Base-by-base conservation (phyloP, 2,797 vertebrate species). In the Tachyglossus aculeatus region DNA sequence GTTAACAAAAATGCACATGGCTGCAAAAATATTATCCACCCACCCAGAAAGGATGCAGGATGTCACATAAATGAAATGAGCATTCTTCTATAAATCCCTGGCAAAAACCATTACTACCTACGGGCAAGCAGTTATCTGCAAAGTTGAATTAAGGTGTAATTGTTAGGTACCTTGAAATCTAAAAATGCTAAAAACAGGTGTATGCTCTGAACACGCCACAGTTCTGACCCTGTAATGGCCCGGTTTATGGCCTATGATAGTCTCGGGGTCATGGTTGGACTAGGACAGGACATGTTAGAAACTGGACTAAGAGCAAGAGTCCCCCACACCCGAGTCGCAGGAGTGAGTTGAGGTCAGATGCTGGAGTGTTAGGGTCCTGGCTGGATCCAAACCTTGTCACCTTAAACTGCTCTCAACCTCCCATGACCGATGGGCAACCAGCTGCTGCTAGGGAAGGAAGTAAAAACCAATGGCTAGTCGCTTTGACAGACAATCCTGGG, bases 401-500 rank as follows among this genome's bases (percentile, higher is more conserved):
- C 34, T 48, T 24, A 18, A 19, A 40, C 36, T 8, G 34, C 25
- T 65, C 32, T 14, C 27, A 24, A 34, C 21, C 31, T 59, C 27
- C 34, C 27, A 34, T 2, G 4, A 59, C 29, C 65, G 25, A 19
- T 31, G 62, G 58, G 52, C 33, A 45, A 15, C 18, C 31, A 9
- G 22, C 12, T 18, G 44, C 29, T 62, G 39, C 40, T 37, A 19
- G 52, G 45, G 38, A 29, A 70, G 29, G 57, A 43, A 31, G 15
- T 58, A 58, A 53, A 75, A 70, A 74, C 57, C 67, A 70, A 38
- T 37, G 39, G 31, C 22, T 16, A 12, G 24, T 65, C 36, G 29
- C 32, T 43, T 9, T 67, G 70, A 75, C 53, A 53, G 60, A 67
- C 70, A 65, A 63, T 43, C 38, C 65, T 54, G 58, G 31, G 45